phyloP scores from a whole-genome alignment of 2,888 invertebrate genomes.

The Monochamus alternatus region DNA sequence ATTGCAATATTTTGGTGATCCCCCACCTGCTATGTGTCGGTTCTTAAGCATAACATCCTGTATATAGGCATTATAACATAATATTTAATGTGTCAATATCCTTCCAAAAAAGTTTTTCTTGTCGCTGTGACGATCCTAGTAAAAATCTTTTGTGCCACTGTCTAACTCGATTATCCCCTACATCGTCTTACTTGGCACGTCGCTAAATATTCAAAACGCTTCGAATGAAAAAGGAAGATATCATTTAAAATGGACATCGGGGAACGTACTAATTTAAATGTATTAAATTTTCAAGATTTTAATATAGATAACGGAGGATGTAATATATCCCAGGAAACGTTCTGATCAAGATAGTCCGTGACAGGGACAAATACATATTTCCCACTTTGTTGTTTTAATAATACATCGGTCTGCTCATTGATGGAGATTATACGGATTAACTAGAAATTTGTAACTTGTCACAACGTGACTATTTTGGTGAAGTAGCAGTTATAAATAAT shows the following conservation, averaged over 20 bases:
- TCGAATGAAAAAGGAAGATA: conserved; percentile 16
- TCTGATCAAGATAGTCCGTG: conserved; percentile 28
- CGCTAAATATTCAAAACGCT: conserved; percentile 6
- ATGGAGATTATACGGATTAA: conserved; percentile 30
- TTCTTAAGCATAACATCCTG: too few relatives aligned
- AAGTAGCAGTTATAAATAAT: conserved; percentile 19
- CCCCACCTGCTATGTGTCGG: too few relatives aligned
- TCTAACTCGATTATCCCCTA: background rate
- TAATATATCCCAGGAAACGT: conserved; percentile 28
- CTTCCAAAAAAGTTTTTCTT: background rate
- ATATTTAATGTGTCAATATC: too few relatives aligned
- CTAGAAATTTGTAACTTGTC: conserved; percentile 23
- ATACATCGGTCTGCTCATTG: background rate
- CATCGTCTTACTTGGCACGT: background rate
- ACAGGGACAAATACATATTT: conserved; percentile 13
- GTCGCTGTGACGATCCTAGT: too few relatives aligned
- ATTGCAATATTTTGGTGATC: too few relatives aligned
- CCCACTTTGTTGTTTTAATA: conserved; percentile 19
- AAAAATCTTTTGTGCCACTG: background rate
- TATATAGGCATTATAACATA: too few relatives aligned
- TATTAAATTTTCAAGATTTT: conserved; percentile 36
- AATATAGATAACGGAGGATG: conserved; percentile 35
- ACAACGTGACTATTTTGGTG: conserved; percentile 28
- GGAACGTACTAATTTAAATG: conserved; percentile 30
- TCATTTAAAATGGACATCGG: conserved; percentile 10